Evolutionary conservation across 23 tunicate species (phyloP).

Genomic region (Ciona savignyi): DNA sequence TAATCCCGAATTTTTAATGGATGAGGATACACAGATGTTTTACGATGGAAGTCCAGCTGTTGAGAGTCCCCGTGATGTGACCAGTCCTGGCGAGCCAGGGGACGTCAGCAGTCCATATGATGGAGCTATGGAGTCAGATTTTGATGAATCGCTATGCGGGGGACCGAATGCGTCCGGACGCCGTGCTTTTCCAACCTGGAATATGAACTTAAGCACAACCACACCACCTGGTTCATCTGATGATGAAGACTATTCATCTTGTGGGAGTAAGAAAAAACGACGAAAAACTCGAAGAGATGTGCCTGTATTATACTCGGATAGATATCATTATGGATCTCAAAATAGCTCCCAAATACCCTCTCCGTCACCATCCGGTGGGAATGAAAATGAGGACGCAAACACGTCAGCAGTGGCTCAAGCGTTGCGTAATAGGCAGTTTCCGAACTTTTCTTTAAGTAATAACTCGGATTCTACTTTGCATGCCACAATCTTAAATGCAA

Average conservation of each 20-base stretch:
- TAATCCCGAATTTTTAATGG: no score
- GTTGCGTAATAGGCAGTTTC: background rate
- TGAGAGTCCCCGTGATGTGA: conserved; percentile 39
- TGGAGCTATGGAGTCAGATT: conserved; percentile 34
- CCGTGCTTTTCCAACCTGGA: conserved; percentile 9
- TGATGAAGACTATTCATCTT: conserved; percentile 49
- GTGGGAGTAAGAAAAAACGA: conserved; percentile 61
- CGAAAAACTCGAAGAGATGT: conserved; percentile 39
- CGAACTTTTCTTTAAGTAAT: conserved; percentile 1
- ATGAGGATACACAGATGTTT: conserved; percentile 76
- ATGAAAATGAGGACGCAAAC: conserved; percentile 45
- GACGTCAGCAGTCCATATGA: conserved; percentile 75
- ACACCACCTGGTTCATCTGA: conserved; percentile 80
- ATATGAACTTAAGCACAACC: conserved; percentile 38
- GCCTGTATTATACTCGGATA: background rate
- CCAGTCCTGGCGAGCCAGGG: conserved; percentile 57
- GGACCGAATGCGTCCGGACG: conserved; percentile 14
- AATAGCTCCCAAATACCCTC: conserved; percentile 58
- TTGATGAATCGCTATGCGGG: conserved; percentile 33
- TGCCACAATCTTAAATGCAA: conserved; percentile 10
- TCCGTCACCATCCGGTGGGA: conserved; percentile 16
- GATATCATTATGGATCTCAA: background rate
- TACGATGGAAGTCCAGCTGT: background rate
- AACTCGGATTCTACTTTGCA: conserved; percentile 50
- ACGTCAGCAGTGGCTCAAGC: background rate